Conservation (phyloP, 2,888 invertebrate genomes). For the Pristionchus japonicus region DNA sequence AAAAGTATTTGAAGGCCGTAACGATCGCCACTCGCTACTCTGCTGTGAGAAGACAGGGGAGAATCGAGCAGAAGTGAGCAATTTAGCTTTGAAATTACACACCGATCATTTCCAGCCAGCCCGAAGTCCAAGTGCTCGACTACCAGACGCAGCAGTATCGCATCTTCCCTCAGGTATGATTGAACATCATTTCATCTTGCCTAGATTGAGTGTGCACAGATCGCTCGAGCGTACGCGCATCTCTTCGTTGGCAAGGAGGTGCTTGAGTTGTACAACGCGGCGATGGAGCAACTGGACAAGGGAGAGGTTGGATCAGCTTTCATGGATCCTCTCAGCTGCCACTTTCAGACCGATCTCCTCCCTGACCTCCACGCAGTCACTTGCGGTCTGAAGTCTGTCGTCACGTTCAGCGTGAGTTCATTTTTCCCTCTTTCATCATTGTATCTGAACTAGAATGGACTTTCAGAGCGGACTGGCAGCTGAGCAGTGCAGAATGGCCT, state of each 20-base stretch:
- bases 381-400: constrained; percentile 91
- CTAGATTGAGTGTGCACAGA: constrained; percentile 40
- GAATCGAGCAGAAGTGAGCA: constrained; percentile 84
- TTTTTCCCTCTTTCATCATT: too few species aligned
- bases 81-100: neutral
- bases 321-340: neutral
- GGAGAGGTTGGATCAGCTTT: constrained; percentile 12
- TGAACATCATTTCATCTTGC: neutral
- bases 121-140: constrained; percentile 86
- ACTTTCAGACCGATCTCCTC: constrained; percentile 55
- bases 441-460: too few species aligned
- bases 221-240: constrained; percentile 85
- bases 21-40: constrained; percentile 93
- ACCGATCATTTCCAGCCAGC: neutral
- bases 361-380: constrained; percentile 89
- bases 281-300: neutral
- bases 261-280: constrained; percentile 52
- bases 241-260: constrained; percentile 78
- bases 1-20: constrained; percentile 79
- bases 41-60: constrained; percentile 89
- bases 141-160: constrained; percentile 95
- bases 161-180: constrained; percentile 84
- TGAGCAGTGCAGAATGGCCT: constrained; percentile 88
- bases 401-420: constrained; percentile 78
- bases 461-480: constrained; percentile 80